phyloP scores from a whole-genome alignment of 2,113 vertebrate genomes.

The Epinephelus fuscoguttatus region DNA sequence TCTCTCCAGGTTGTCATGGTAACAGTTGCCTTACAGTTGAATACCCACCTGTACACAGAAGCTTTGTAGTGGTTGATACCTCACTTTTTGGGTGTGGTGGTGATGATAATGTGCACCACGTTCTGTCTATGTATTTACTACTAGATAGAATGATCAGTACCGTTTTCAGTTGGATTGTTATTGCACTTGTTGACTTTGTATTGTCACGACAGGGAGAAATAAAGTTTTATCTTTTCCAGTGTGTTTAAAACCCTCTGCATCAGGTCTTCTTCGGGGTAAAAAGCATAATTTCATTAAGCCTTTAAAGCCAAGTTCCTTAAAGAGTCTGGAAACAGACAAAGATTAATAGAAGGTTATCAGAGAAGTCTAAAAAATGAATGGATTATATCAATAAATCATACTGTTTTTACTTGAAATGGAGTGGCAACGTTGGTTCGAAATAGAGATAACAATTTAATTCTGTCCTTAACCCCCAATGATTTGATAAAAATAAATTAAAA shows the following conservation, averaged over 20 bases:
- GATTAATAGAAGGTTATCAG: neutral
- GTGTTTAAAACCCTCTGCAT: slow-evolving; percentile 80
- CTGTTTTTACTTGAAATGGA: neutral
- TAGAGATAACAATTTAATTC: neutral
- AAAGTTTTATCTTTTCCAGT: slow-evolving; percentile 86
- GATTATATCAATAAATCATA: neutral
- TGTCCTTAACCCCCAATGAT: neutral
- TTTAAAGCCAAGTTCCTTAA: slow-evolving; percentile 1
- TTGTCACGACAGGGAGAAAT: slow-evolving; percentile 84
- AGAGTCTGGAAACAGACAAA: neutral
- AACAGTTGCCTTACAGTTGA: slow-evolving; percentile 86
- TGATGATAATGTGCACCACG: slow-evolving; percentile 60
- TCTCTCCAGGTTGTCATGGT: slow-evolving; percentile 80
- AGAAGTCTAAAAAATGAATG: neutral
- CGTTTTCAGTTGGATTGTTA: slow-evolving; percentile 79
- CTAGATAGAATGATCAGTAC: slow-evolving; percentile 78
- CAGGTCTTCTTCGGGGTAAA: slow-evolving; percentile 35
- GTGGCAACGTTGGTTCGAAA: neutral
- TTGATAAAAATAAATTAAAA: slow-evolving; percentile 4
- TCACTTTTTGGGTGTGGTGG: slow-evolving; percentile 78
- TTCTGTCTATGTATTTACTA: slow-evolving; percentile 80
- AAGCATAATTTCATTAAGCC: neutral
- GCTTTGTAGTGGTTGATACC: slow-evolving; percentile 82
- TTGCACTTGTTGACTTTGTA: slow-evolving; percentile 88
- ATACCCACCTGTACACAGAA: slow-evolving; percentile 80